Percentiles rank a stretch among this genome's conserved stretches.
Evolutionary conservation across 2,113 vertebrate species (phyloP).

Genomic region (Podocnemis expansa): DNA sequence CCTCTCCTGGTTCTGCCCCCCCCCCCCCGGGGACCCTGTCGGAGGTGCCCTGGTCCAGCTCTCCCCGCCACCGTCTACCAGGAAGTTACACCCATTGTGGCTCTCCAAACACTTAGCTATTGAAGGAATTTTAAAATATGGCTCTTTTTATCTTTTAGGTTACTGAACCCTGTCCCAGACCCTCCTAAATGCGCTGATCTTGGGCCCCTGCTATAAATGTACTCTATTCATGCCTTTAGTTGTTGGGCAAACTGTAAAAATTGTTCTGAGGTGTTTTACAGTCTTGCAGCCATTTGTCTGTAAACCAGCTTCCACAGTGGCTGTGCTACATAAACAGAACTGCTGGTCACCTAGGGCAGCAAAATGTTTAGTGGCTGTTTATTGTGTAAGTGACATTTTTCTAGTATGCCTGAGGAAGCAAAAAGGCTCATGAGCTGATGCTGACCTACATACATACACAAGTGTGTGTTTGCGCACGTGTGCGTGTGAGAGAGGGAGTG

Average conservation of each 20-base stretch:
- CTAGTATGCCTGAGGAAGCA: constrained; percentile 50
- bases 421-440: background rate
- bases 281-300: background rate
- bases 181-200: background rate
- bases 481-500: background rate
- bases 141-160: no score
- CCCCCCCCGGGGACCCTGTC: no score
- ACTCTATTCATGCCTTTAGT: background rate
- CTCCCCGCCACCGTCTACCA: no score
- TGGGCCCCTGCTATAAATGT: background rate
- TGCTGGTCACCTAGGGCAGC: constrained; percentile 45
- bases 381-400: constrained; percentile 37
- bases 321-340: fast-evolving
- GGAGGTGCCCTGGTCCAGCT: no score
- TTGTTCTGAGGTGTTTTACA: background rate
- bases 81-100: no score
- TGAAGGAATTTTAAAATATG: no score
- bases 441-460: constrained; percentile 45
- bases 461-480: no score
- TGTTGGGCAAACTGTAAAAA: background rate
- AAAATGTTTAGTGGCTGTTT: background rate
- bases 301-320: background rate
- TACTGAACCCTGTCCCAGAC: background rate
- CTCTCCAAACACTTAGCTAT: no score
- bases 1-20: no score